Evolutionary conservation across 2,797 vertebrate species (phyloP).

Genomic region (Neosalanx taihuensis): DNA sequence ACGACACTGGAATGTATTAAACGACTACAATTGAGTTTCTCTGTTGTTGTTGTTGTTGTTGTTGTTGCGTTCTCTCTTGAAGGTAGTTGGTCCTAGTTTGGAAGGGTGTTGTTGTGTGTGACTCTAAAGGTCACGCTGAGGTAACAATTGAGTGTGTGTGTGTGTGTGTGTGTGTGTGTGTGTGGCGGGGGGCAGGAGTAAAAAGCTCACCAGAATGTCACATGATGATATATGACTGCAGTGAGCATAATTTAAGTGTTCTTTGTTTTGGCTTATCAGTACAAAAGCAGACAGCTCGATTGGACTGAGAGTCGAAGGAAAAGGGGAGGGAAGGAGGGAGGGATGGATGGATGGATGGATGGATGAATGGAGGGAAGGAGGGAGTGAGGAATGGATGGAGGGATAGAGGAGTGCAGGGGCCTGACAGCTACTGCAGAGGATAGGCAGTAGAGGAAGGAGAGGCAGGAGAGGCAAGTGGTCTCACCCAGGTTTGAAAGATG

Average conservation of each 20-base stretch:
- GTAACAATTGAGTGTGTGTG: slow-evolving; percentile 36
- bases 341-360: slow-evolving; percentile 1
- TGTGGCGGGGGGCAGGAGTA: slow-evolving; percentile 31
- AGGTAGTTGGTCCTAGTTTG: not conserved
- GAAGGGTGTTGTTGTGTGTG: not conserved
- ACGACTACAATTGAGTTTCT: not conserved
- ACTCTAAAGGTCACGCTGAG: slow-evolving; percentile 45
- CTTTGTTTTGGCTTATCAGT: slow-evolving; percentile 72
- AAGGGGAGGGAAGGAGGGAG: not conserved
- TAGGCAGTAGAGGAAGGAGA: too few relatives aligned
- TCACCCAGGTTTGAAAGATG: slow-evolving; percentile 8
- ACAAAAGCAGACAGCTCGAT: slow-evolving; percentile 58
- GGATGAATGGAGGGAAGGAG: not conserved
- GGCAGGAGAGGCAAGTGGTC: slow-evolving; percentile 40
- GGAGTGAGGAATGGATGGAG: not conserved
- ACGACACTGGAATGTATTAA: not conserved
- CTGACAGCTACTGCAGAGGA: not conserved
- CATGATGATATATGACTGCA: slow-evolving; percentile 59
- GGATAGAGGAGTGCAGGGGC: not conserved
- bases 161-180: slow-evolving; percentile 34
- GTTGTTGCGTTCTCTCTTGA: not conserved
- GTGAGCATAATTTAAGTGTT: slow-evolving; percentile 51
- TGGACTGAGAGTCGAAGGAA: slow-evolving; percentile 18
- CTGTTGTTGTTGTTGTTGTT: not conserved
- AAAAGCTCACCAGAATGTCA: slow-evolving; percentile 52